phyloP scores from a whole-genome alignment of 2,888 invertebrate species.

The Melanargia galathea region DNA sequence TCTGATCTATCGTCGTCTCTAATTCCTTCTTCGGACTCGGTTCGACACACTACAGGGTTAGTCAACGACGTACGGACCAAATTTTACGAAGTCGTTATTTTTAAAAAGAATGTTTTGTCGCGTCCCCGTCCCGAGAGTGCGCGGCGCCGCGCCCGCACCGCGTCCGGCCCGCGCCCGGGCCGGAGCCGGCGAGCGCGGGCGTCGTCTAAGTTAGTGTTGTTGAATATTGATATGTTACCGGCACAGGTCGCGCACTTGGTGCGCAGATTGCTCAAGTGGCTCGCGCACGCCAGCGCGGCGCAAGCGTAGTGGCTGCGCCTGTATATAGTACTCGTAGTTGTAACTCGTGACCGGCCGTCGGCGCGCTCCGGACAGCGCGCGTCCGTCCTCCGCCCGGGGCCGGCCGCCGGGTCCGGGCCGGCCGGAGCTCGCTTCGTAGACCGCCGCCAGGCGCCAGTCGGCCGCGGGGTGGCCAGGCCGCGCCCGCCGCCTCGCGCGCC shows the following conservation, averaged over 20 bases:
- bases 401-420: constrained; percentile 43
- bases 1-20: constrained; percentile 63
- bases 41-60: constrained; percentile 67
- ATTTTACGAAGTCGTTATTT: constrained; percentile 54
- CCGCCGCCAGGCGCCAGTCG: constrained; percentile 59
- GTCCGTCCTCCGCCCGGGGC: constrained; percentile 30
- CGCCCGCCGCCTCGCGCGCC: constrained; percentile 45
- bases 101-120: constrained; percentile 56
- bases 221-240: constrained; percentile 56
- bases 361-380: constrained; percentile 44
- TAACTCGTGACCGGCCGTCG: constrained; percentile 58
- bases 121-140: constrained; percentile 59
- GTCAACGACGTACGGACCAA: constrained; percentile 71
- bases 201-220: constrained; percentile 52
- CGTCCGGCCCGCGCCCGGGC: constrained; percentile 40
- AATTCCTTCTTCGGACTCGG: constrained; percentile 57
- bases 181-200: constrained; percentile 27
- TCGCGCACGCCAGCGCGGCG: constrained; percentile 65
- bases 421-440: constrained; percentile 45
- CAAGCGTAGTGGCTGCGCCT: constrained; percentile 61
- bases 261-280: constrained; percentile 73
- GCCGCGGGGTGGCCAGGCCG: constrained; percentile 42
- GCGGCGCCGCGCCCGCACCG: constrained; percentile 42
- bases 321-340: constrained; percentile 68
- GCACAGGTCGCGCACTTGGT: constrained; percentile 47